phyloP scores from a whole-genome alignment of 30 jellyfish, hydroid and myxozoan species.

The Aurelia sp. region DNA sequence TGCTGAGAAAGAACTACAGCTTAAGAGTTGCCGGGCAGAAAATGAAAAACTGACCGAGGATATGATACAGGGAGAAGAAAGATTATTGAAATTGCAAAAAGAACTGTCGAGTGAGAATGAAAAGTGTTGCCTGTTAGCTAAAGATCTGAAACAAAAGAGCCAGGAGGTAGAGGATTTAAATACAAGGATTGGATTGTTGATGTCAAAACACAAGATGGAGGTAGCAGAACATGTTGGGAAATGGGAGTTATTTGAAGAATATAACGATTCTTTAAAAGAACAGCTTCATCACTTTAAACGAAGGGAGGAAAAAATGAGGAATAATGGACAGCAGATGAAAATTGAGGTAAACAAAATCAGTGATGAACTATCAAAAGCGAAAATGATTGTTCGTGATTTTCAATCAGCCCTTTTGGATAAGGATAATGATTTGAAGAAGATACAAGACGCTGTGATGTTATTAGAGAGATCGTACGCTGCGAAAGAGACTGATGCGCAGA shows the following conservation, averaged over 20 bases:
- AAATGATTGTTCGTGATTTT: constrained; percentile 42
- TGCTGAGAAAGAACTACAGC: background rate
- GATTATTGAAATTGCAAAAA: background rate
- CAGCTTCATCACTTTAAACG: constrained; percentile 25
- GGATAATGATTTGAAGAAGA: constrained; percentile 60
- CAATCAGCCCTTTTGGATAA: constrained; percentile 49
- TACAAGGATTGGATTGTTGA: background rate
- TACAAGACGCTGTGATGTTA: constrained; percentile 60
- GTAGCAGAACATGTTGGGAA: constrained; percentile 22
- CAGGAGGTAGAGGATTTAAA: constrained; percentile 4
- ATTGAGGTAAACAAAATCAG: constrained; percentile 20
- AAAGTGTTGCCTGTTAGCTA: background rate
- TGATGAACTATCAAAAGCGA: constrained; percentile 36
- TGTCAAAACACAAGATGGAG: constrained; percentile 33
- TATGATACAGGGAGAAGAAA: constrained; percentile 8
- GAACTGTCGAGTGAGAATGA: background rate
- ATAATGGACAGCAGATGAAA: constrained; percentile 44
- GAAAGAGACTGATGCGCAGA: constrained; percentile 45
- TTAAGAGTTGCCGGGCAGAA: constrained; percentile 4
- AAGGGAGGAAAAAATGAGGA: constrained; percentile 21
- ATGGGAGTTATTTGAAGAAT: constrained; percentile 45
- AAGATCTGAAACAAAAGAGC: background rate
- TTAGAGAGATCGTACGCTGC: constrained; percentile 56
- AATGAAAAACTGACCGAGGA: constrained; percentile 17
- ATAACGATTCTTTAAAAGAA: constrained; percentile 26